These are phyloP conservation scores for Saturnia pavonia DNA, from an alignment of 2,888 invertebrate species.

Conservation along the genomic window DNA sequence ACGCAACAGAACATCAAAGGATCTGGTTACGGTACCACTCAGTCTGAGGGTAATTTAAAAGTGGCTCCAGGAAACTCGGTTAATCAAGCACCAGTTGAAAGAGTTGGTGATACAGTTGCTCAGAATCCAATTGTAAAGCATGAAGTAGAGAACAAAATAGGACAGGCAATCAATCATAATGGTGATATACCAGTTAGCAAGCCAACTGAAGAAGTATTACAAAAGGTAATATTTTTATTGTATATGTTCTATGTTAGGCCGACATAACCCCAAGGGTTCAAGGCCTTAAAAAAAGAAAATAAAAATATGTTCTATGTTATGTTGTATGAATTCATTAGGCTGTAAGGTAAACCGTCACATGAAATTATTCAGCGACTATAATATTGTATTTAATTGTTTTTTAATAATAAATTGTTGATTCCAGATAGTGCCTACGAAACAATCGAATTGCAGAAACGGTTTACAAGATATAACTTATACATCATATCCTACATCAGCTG, in stretches of 20 bases:
- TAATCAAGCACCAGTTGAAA: conserved; percentile 51
- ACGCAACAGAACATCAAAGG: conserved; percentile 59
- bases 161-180: conserved; percentile 40
- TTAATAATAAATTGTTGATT: conserved; percentile 25
- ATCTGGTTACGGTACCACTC: conserved; percentile 40
- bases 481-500: conserved; percentile 54
- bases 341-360: not conserved
- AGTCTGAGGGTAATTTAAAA: conserved; percentile 57
- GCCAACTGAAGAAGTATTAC: conserved; percentile 7
- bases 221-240: conserved; percentile 21
- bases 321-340: too few relatives aligned
- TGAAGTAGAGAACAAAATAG: conserved; percentile 33
- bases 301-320: too few relatives aligned
- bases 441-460: conserved; percentile 58
- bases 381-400: not conserved
- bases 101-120: conserved; percentile 58
- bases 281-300: too few relatives aligned
- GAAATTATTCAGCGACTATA: too few relatives aligned
- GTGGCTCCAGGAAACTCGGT: not conserved
- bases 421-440: conserved; percentile 36
- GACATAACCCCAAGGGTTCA: too few relatives aligned
- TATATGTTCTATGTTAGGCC: too few relatives aligned
- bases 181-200: conserved; percentile 48
- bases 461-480: conserved; percentile 67
- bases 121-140: conserved; percentile 42